A percentile compares a stretch with the other conserved stretches of the same genome.
Conservation (phyloP, 2,113 vertebrate species). For the Porphyrio hochstetteri region DNA sequence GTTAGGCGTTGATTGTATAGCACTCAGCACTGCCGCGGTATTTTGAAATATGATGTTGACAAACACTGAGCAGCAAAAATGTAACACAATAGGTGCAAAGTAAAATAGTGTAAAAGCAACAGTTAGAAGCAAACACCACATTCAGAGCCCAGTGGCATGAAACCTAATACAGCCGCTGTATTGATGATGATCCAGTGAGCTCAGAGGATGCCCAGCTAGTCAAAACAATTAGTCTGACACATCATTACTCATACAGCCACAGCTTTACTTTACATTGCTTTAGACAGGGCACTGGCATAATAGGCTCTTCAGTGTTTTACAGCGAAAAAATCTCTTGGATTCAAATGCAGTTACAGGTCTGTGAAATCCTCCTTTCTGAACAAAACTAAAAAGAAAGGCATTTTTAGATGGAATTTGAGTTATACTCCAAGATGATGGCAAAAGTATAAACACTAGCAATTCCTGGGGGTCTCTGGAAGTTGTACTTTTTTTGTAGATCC, state of each 20-base stretch:
- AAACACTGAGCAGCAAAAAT: conserved; percentile 9
- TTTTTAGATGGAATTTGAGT: not conserved
- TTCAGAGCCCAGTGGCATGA: not conserved
- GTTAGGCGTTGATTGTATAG: conserved; percentile 10
- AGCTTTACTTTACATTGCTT: conserved; percentile 26
- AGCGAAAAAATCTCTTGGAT: not conserved
- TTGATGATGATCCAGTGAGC: conserved; percentile 36
- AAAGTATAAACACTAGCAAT: not conserved
- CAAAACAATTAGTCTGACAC: conserved; percentile 58
- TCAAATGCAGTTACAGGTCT: not conserved
- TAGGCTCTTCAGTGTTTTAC: conserved; percentile 25
- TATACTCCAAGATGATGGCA: not conserved
- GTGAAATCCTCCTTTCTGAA: not conserved
- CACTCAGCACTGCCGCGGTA: not conserved
- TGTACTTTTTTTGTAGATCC: not conserved
- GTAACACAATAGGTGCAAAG: not conserved
- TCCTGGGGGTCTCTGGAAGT: not conserved
- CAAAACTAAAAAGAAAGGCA: not conserved
- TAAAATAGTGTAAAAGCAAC: not conserved
- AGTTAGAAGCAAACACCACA: not conserved
- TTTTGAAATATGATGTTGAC: conserved; percentile 49
- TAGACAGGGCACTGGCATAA: conserved; percentile 8
- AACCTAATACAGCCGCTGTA: not conserved
- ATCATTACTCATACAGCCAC: conserved; percentile 49
- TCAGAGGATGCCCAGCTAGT: conserved; percentile 49